Conservation (phyloP, 1,140 invertebrate species). For the Bombus vancouverensis region DNA sequence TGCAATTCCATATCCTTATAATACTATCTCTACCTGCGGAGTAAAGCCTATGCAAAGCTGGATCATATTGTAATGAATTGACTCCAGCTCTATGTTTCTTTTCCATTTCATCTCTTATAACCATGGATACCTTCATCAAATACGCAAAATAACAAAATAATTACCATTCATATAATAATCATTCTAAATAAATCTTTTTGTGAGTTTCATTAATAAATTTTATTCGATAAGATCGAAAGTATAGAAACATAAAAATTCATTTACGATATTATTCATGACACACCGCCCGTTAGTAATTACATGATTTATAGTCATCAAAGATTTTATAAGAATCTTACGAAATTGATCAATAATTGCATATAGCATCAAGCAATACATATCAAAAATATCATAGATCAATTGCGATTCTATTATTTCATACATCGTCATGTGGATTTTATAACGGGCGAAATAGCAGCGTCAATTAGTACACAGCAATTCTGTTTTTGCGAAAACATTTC, state of each 20-base stretch:
- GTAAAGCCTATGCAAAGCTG: slow-evolving; percentile 93
- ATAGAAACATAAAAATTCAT: background rate
- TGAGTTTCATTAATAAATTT: background rate
- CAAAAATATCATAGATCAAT: background rate
- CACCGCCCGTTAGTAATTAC: background rate
- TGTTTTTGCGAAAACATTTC: background rate
- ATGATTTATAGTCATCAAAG: background rate
- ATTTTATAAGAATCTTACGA: background rate
- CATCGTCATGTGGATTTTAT: background rate
- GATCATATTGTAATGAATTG: slow-evolving; percentile 97
- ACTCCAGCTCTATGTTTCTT: slow-evolving; percentile 96
- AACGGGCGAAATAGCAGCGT: background rate
- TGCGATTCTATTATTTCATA: background rate
- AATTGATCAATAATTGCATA: background rate
- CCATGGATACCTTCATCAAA: slow-evolving; percentile 94
- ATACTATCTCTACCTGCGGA: slow-evolving; percentile 99
- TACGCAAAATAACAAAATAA: slow-evolving; percentile 15
- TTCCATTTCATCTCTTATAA: slow-evolving; percentile 98
- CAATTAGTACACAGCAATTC: no score
- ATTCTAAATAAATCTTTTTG: background rate
- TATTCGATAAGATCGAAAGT: background rate
- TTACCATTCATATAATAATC: background rate
- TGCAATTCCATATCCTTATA: slow-evolving; percentile 97
- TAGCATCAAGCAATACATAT: background rate
- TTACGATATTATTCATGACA: background rate